phyloP scores from a whole-genome alignment of 1,140 invertebrate species.

The Wasmannia auropunctata region DNA sequence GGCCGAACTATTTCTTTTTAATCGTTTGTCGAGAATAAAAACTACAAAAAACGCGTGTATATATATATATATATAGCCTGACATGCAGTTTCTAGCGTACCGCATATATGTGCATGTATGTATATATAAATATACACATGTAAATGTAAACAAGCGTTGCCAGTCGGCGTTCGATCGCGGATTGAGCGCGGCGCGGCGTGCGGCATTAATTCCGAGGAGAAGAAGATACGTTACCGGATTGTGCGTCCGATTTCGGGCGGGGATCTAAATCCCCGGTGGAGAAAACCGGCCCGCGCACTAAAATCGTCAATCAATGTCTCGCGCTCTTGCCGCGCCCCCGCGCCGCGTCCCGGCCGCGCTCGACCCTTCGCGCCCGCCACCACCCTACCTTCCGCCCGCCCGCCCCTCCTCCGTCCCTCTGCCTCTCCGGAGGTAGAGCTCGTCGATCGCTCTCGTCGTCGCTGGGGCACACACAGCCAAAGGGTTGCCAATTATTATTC shows the following conservation, averaged over 20 bases:
- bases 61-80: neutral
- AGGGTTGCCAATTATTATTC: slow-evolving; percentile 77
- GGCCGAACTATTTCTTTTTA: slow-evolving; percentile 21
- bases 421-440: neutral
- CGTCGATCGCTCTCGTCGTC: slow-evolving; percentile 61
- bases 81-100: neutral
- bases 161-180: neutral
- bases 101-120: no score
- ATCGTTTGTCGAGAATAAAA: slow-evolving; percentile 5
- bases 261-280: slow-evolving; percentile 37
- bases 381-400: no score
- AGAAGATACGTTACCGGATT: slow-evolving; percentile 47
- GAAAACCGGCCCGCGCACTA: neutral
- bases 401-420: neutral
- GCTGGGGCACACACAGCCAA: slow-evolving; percentile 55
- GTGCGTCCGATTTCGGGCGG: slow-evolving; percentile 20
- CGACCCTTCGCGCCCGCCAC: neutral
- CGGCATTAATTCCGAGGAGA: slow-evolving; percentile 32
- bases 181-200: slow-evolving; percentile 2
- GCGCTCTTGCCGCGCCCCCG: neutral
- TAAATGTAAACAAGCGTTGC: neutral
- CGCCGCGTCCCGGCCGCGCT: neutral
- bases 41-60: slow-evolving; percentile 3
- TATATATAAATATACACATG: neutral
- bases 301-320: slow-evolving; percentile 57